phyloP scores from a whole-genome alignment of 2,113 vertebrate genomes.

The Heteronetta atricapilla region DNA sequence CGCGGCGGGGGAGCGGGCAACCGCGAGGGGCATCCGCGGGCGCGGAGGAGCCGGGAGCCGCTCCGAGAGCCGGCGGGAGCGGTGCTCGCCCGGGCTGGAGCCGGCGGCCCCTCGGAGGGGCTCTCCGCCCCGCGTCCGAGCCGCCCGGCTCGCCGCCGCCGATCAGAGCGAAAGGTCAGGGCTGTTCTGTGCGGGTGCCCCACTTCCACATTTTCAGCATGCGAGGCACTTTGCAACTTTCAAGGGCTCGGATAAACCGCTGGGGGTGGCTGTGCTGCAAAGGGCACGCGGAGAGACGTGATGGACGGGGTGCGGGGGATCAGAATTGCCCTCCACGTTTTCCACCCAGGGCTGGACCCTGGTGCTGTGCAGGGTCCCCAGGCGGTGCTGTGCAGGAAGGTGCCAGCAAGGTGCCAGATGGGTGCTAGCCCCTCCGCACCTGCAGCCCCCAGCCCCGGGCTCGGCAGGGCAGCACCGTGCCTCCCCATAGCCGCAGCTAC shows the following conservation, averaged over 20 bases:
- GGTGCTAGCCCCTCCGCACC: background rate
- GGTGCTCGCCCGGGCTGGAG: background rate
- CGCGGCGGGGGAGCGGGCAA: too few relatives aligned
- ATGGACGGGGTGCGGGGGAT: background rate
- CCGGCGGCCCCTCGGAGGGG: background rate
- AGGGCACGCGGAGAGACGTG: background rate
- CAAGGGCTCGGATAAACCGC: background rate
- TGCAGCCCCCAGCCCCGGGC: background rate
- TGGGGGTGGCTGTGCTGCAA: background rate
- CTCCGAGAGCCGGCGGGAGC: background rate
- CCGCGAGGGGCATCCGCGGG: too few relatives aligned
- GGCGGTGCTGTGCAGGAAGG: too few relatives aligned
- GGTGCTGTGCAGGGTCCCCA: too few relatives aligned
- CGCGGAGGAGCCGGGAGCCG: background rate
- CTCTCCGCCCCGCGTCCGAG: background rate
- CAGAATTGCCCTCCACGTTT: background rate
- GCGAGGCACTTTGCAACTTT: slow-evolving; percentile 35
- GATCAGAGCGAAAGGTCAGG: background rate
- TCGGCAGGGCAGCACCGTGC: background rate
- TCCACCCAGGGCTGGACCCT: background rate
- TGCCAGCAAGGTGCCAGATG: too few relatives aligned
- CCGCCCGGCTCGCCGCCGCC: background rate
- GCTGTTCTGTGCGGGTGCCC: slow-evolving; percentile 39
- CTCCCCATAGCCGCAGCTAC: background rate
- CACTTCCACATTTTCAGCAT: slow-evolving; percentile 58